These are phyloP conservation scores for Philopedon plagiatum DNA, from an alignment of 2,888 invertebrate genomes.

Conservation along the genomic window DNA sequence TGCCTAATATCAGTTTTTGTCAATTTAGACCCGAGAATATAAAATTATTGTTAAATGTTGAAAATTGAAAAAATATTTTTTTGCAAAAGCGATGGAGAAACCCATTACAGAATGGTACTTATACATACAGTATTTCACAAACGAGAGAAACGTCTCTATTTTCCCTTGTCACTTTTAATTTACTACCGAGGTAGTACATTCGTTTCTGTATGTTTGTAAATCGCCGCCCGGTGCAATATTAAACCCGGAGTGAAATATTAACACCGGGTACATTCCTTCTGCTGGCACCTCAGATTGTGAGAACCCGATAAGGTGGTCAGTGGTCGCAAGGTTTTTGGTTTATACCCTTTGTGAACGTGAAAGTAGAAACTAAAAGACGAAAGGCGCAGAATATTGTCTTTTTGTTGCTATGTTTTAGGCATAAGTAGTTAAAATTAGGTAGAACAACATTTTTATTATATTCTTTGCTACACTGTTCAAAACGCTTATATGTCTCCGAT, in stretches of 20 bases:
- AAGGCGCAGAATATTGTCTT: neutral
- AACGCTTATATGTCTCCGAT: too few species aligned
- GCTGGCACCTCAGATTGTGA: slow-evolving; percentile 42
- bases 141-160: slow-evolving; percentile 50
- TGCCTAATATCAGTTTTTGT: too few species aligned
- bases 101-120: neutral
- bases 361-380: slow-evolving; percentile 1
- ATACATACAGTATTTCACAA: slow-evolving; percentile 4
- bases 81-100: too few species aligned
- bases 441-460: too few species aligned
- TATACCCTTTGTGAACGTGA: slow-evolving; percentile 37
- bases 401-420: neutral
- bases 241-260: slow-evolving; percentile 48
- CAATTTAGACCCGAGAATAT: too few species aligned
- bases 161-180: slow-evolving; percentile 48
- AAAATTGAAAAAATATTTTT: neutral
- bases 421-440: too few species aligned
- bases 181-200: slow-evolving; percentile 49
- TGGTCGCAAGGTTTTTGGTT: slow-evolving; percentile 38
- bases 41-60: too few species aligned
- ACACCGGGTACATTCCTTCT: slow-evolving; percentile 40
- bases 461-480: too few species aligned
- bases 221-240: slow-evolving; percentile 50
- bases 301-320: slow-evolving; percentile 40
- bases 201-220: slow-evolving; percentile 40